Base-by-base conservation (phyloP, 2,797 vertebrate species). In the Microhierax caerulescens region DNA sequence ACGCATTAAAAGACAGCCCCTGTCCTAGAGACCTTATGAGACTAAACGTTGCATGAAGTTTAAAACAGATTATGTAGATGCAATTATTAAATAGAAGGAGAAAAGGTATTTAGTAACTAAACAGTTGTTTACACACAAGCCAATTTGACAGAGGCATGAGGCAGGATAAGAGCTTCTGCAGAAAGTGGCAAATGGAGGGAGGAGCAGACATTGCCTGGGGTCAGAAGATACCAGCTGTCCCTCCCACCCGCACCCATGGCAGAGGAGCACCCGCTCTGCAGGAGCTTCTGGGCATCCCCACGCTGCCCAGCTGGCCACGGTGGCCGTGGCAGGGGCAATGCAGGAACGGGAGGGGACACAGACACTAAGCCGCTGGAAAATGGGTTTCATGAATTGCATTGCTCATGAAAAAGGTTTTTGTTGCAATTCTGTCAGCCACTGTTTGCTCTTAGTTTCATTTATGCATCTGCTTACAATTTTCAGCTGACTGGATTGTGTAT, bases 241-340 rank as follows among this genome's bases (percentile, higher is more conserved):
- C 11, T n/a, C 36, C 19, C 28, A 39, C 28, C 34, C 1, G 1
- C 36, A 18, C 41, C 36, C 65, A 3, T 1, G 2, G 67, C 20
- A 6, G n/a, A 15, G 1, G 41, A 56, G 21, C 47, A 18, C 39
- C 48, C 27, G 3, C 11, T 8, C 37, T 34, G 45, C 2, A 2
- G 65, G 50, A 65, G 30, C 34, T 37, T 10, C 67, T 30, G 14
- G 22, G 24, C 13, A 19, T 63, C 80, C 37, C 24, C 15, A 6
- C 3, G 2, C 30, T 59, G 12, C 39, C 25, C 61, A 43, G 41
- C 47, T 2, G 2, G n/a, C 43, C 37, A 22, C 4, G 2, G 25
- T 37, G 47, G 36, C 67, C n/a, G 9, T 13, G n/a, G 54, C 50
- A 69, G 48, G 39, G 22, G 20, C 48, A 32, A 2, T 30, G 23